phyloP scores from a whole-genome alignment of 2,888 invertebrate species.

The Cerceris ruficornis region DNA sequence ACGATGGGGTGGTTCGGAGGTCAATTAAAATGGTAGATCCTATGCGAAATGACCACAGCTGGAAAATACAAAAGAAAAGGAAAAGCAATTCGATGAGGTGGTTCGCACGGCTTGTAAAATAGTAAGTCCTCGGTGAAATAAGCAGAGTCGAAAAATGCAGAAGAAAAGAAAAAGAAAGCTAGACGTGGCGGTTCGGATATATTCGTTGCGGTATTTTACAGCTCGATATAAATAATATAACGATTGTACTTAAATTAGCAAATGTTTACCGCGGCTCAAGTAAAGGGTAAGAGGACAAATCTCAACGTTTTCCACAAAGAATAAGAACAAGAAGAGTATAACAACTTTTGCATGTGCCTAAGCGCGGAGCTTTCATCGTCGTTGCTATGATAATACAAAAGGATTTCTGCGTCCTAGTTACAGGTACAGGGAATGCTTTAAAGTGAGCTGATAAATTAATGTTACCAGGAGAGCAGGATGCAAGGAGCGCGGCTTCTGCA shows the following conservation, averaged over 20 bases:
- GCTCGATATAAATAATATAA: background rate
- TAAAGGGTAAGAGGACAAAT: background rate
- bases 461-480: slow-evolving; percentile 58
- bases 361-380: slow-evolving; percentile 60
- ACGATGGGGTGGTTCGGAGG: too few relatives aligned
- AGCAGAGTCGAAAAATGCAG: too few relatives aligned
- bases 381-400: slow-evolving; percentile 46
- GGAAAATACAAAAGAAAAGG: too few relatives aligned
- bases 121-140: too few relatives aligned
- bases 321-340: slow-evolving; percentile 8
- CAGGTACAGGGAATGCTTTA: slow-evolving; percentile 34
- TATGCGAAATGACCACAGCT: too few relatives aligned
- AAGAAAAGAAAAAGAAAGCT: too few relatives aligned
- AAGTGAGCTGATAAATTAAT: slow-evolving; percentile 62
- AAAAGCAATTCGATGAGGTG: too few relatives aligned
- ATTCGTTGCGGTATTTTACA: too few relatives aligned
- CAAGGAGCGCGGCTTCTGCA: slow-evolving; percentile 15
- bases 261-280: background rate
- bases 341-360: slow-evolving; percentile 41
- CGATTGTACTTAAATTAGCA: background rate
- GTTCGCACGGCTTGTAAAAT: too few relatives aligned
- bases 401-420: slow-evolving; percentile 31
- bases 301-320: background rate
- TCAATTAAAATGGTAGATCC: too few relatives aligned
- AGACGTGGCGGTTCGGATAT: too few relatives aligned